Evolutionary conservation across 2,113 vertebrate genomes (phyloP).

Genomic region (Sinocyclocheilus grahami): DNA sequence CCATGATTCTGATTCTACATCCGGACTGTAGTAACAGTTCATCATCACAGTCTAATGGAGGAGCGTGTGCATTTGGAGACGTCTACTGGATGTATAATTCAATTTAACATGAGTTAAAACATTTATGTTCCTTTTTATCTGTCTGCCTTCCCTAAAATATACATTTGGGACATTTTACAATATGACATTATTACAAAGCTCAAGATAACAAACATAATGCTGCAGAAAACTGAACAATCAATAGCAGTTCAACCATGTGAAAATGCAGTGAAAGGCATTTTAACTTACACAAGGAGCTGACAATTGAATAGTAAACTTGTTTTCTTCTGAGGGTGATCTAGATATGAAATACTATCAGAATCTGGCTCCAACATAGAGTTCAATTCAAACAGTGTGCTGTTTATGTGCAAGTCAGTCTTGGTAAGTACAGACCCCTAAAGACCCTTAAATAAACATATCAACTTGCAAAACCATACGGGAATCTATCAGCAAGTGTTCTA

Average conservation of each 20-base stretch:
- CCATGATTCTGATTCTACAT: slow-evolving; percentile 12
- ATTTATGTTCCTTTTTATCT: slow-evolving; percentile 1
- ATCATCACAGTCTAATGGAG: slow-evolving; percentile 33
- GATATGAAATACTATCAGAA: background rate
- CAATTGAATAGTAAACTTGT: no score
- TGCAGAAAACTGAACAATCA: no score
- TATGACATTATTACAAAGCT: background rate
- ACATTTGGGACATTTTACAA: background rate
- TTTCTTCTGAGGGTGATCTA: background rate
- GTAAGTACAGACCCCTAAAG: background rate
- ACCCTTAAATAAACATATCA: background rate
- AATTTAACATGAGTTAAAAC: background rate
- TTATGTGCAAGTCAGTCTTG: background rate
- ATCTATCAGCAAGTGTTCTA: background rate
- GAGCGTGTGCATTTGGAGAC: background rate
- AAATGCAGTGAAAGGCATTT: no score
- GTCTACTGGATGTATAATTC: background rate
- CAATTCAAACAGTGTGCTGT: background rate
- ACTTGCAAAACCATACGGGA: background rate
- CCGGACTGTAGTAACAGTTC: slow-evolving; percentile 14
- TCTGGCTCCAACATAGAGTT: background rate
- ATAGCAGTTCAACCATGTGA: no score
- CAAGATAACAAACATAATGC: background rate
- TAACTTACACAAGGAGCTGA: background rate
- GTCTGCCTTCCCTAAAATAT: background rate